Evolutionary conservation across 2,797 vertebrate species (phyloP).

Genomic region (Sebastiscus albofasciatus): DNA sequence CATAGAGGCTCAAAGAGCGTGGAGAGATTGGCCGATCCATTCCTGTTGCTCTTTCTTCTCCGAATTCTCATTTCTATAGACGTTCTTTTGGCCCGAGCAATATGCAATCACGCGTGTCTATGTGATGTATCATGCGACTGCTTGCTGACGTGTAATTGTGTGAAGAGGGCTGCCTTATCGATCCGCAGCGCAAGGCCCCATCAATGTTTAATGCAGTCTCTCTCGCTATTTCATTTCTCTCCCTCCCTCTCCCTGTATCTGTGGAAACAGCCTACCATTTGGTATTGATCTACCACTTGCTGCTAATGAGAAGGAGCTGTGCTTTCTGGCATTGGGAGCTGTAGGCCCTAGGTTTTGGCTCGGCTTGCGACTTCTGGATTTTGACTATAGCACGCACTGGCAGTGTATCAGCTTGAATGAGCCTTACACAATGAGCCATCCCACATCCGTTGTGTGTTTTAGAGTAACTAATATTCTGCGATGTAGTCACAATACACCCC

Average conservation of each 20-base stretch:
- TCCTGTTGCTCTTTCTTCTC: not conserved
- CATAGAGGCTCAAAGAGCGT: slow-evolving; percentile 2
- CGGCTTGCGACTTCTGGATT: slow-evolving; percentile 29
- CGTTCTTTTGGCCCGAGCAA: slow-evolving; percentile 15
- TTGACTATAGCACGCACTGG: slow-evolving; percentile 11
- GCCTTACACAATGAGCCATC: slow-evolving; percentile 24
- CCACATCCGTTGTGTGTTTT: slow-evolving; percentile 23
- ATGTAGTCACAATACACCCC: slow-evolving; percentile 25
- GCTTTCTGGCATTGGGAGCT: slow-evolving; percentile 47
- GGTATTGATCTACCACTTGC: slow-evolving; percentile 78
- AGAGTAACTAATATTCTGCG: slow-evolving; percentile 36
- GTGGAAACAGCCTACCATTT: slow-evolving; percentile 77
- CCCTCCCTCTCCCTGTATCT: slow-evolving; percentile 51
- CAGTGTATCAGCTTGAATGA: slow-evolving; percentile 4
- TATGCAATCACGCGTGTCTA: slow-evolving; percentile 56
- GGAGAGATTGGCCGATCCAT: not conserved
- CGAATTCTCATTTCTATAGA: not conserved
- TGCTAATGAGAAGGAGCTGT: slow-evolving; percentile 76
- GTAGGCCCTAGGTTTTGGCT: slow-evolving; percentile 34
- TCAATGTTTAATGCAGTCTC: slow-evolving; percentile 87
- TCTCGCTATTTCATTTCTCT: slow-evolving; percentile 60
- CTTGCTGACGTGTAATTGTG: slow-evolving; percentile 84
- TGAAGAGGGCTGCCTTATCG: slow-evolving; percentile 81
- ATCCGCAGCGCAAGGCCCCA: slow-evolving; percentile 74
- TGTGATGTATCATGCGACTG: slow-evolving; percentile 66